Evolutionary conservation across 2,113 vertebrate genomes (phyloP), one percentile per base, ranked within the genome.

Genomic region (Alosa alosa): DNA sequence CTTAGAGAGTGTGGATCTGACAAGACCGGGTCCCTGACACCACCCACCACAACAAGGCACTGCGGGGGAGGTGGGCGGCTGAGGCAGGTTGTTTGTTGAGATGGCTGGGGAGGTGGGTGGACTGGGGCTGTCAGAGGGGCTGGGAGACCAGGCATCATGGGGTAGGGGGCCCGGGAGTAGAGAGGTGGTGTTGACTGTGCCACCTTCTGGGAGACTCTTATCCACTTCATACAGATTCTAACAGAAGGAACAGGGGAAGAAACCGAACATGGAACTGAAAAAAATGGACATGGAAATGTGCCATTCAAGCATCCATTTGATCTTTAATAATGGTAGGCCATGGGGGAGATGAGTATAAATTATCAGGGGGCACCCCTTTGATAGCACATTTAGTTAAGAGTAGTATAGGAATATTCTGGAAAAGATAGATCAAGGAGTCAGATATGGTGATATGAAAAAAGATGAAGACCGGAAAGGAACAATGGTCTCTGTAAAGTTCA

Each of bases 1-100:
- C 93, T 95, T 95, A 95, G 95, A 95, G 93, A 94, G 94, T 95
- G 94, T 93, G 92, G 94, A 95, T n/a, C 94, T 94, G 90, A 86
- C 82, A 90, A 92, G 92, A 92, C 92, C 89, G 81, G 94, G 92
- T 93, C 90, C 91, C 85, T 85, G 52, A 90, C 88, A 93, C 89
- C 92, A 93, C 93, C 94, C 93, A 93, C 94, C 94, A 94, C 91
- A 89, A 91, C 90, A 86, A 89, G 86, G 89, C 84, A 87, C 85
- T n/a, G n/a, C 82, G 31, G 44, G 81, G 90, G 83, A 86, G 86
- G 89, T 86, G 88, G 72, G 84, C 64, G 22, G 82, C 18, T 9
- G 20, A 46, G 84, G 25, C 36, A 18, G 52, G 50, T 22, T 36
- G 25, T 75, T 75, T 75, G 68, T 75, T 36, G 82, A 52, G 86